Evolutionary conservation across 92 coral and sea anemone genomes (phyloP).

Genomic region (Heliopora coerulea): DNA sequence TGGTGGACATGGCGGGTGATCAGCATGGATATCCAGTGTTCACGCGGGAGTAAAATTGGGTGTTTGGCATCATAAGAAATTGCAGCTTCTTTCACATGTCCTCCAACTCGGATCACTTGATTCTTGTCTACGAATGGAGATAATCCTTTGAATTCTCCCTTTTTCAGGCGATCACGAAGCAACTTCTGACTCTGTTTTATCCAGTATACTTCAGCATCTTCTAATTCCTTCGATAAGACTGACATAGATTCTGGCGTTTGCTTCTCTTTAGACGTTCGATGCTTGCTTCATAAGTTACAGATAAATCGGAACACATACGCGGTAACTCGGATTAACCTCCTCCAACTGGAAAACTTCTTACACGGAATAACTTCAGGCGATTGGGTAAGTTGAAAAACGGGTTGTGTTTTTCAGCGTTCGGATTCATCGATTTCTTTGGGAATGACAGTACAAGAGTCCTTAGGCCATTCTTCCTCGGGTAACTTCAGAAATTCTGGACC

Average conservation of each 20-base stretch:
- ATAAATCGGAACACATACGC: constrained; percentile 48
- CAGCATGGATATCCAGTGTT: constrained; percentile 31
- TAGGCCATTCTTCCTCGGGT: constrained; percentile 48
- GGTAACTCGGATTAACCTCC: constrained; percentile 45
- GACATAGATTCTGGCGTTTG: background rate
- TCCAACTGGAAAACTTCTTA: constrained; percentile 52
- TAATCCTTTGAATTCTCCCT: constrained; percentile 28
- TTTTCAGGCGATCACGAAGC: constrained; percentile 23
- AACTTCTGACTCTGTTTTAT: constrained; percentile 29
- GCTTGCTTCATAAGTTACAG: constrained; percentile 16
- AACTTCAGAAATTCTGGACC: constrained; percentile 44
- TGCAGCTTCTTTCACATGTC: constrained; percentile 30
- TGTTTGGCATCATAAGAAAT: constrained; percentile 35
- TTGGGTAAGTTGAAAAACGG: constrained; percentile 13
- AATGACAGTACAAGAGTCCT: constrained; percentile 18
- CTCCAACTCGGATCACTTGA: constrained; percentile 37
- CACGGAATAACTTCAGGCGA: constrained; percentile 39
- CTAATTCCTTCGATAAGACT: constrained; percentile 17
- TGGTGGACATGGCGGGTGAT: constrained; percentile 31
- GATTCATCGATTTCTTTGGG: constrained; percentile 38
- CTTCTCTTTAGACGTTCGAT: background rate
- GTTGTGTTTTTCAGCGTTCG: constrained; percentile 31
- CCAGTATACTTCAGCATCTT: constrained; percentile 38
- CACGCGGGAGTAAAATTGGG: constrained; percentile 37
- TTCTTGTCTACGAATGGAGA: constrained; percentile 26